phyloP scores from a whole-genome alignment of 2,888 invertebrate genomes.

The Apotomis capreana region DNA sequence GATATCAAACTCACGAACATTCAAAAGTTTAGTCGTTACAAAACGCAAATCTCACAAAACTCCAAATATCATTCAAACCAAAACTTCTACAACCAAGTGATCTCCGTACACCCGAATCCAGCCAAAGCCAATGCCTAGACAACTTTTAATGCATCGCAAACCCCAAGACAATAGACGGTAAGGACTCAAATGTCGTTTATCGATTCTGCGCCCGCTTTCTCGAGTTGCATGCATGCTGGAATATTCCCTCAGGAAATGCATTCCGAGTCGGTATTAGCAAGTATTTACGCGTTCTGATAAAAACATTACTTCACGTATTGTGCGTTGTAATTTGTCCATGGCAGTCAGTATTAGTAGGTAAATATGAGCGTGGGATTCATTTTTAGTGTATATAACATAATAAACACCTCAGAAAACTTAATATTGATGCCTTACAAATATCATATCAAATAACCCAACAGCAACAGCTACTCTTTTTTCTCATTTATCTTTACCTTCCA shows the following conservation, averaged over 20 bases:
- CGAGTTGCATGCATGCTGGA: constrained; percentile 41
- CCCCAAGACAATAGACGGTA: constrained; percentile 5
- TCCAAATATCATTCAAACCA: background rate
- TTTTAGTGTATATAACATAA: no score
- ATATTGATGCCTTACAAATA: no score
- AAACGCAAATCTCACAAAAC: no score
- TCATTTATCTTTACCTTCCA: constrained; percentile 14
- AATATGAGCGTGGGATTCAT: no score
- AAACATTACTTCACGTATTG: background rate
- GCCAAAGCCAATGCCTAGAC: constrained; percentile 12
- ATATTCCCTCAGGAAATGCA: constrained; percentile 9
- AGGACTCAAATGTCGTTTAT: constrained; percentile 61
- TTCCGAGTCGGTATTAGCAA: constrained; percentile 35
- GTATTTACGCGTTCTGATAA: constrained; percentile 43
- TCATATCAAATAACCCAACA: background rate
- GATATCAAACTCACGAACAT: no score
- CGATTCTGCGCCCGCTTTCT: constrained; percentile 62
- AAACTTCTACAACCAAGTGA: background rate
- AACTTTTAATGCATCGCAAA: constrained; percentile 7
- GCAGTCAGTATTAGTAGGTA: no score
- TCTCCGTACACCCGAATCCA: background rate
- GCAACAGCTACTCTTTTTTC: background rate
- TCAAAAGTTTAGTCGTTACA: no score
- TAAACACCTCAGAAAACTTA: no score
- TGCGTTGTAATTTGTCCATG: background rate